phyloP scores from a whole-genome alignment of 2,113 vertebrate genomes.

The Tyto alba region DNA sequence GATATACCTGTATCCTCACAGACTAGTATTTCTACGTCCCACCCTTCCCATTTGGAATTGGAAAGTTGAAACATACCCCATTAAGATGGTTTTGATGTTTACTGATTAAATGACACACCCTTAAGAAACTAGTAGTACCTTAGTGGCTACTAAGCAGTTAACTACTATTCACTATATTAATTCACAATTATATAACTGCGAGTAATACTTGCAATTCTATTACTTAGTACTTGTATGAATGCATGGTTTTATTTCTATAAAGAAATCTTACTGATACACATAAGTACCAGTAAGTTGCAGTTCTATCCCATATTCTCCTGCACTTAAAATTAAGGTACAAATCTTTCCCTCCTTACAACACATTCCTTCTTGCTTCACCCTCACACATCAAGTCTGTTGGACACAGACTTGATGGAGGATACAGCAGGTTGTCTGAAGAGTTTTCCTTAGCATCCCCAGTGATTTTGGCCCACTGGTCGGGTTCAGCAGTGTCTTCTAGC shows the following conservation, averaged over 20 bases:
- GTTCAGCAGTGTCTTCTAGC: background rate
- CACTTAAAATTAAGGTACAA: background rate
- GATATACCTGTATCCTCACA: background rate
- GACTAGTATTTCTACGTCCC: background rate
- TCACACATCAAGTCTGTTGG: background rate
- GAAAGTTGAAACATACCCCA: fast-evolving
- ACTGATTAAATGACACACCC: background rate
- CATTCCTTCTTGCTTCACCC: fast-evolving
- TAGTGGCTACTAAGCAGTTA: background rate
- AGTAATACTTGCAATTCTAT: background rate
- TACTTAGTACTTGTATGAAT: background rate
- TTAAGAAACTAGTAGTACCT: background rate
- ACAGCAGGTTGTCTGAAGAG: background rate
- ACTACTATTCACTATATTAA: background rate
- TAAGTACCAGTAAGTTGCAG: background rate
- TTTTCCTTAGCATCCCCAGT: background rate
- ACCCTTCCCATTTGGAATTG: background rate
- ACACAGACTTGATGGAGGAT: background rate
- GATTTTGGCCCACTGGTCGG: background rate
- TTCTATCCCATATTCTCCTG: background rate
- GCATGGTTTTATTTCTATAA: background rate
- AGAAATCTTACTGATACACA: background rate
- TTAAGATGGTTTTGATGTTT: background rate
- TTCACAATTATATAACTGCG: background rate
- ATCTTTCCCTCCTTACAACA: background rate